Conservation (phyloP, 1,140 invertebrate species). For the Papilio polytes region DNA sequence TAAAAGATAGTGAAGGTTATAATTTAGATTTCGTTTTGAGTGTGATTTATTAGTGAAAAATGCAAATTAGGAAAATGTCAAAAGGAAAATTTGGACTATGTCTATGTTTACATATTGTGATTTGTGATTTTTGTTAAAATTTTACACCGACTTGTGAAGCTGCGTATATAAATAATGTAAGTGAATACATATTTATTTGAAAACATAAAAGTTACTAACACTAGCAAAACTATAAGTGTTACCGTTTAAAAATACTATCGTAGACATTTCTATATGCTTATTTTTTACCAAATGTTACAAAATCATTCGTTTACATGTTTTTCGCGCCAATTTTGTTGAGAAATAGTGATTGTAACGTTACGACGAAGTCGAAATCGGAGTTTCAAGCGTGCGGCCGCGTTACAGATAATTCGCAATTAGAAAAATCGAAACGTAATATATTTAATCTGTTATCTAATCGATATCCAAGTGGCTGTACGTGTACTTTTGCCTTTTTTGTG, state of each 20-base stretch:
- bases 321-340: background rate
- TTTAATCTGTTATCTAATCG: background rate
- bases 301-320: background rate
- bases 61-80: background rate
- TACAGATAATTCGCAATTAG: background rate
- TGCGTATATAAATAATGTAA: background rate
- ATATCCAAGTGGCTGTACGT: background rate
- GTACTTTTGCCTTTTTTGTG: background rate
- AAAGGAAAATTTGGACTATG: background rate
- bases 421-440: constrained; percentile 1
- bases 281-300: background rate
- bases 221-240: too few species aligned
- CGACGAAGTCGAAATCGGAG: background rate
- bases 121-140: constrained; percentile 3
- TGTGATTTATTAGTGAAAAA: background rate
- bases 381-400: background rate
- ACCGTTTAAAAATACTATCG: background rate
- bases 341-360: background rate
- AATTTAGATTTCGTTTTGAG: background rate
- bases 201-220: background rate
- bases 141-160: background rate
- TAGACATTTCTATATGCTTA: background rate
- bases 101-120: background rate
- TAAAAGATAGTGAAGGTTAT: background rate
- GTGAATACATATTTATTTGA: background rate